Evolutionary conservation across 1,140 invertebrate genomes (phyloP), one percentile per base, ranked within the genome.

Genomic region (Thrips palmi): DNA sequence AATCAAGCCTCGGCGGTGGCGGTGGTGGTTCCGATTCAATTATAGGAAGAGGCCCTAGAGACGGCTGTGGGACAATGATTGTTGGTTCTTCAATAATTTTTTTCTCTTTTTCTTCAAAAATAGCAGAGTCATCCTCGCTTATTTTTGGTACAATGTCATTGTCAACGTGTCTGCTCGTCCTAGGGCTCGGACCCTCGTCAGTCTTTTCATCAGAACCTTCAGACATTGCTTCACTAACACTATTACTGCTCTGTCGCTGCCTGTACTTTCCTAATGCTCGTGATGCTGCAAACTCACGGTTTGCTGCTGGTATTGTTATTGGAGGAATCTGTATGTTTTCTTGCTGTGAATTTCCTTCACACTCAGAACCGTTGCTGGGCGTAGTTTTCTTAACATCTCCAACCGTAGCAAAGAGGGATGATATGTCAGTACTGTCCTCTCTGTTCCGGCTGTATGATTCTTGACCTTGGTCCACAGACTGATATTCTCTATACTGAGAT

Each of bases 231-330:
- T 52, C 48, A 30, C 54, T 48, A 25, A 32, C 42, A 25, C 33
- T 8, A 5, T 15, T 37, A 19, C 42, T 47, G 39, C 48, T 53
- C 49, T 82, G 79, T 45, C 77, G 62, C 49, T 82, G 67, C 34
- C 80, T 59, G 53, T 84, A 86, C 59, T 82, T 82, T 18, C 78
- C 79, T 24, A 86, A 56, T 2, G 80, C 80, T 49, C 80, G 58
- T 0, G 79, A 84, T 3, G 83, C 82, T 0, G 80, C 80, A 55
- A 85, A 86, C 56, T 86, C 79, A 68, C 80, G 70, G 34, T 71
- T 74, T 3, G 71, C 65, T 23, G 71, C 70, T 29, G 62, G 69
- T 37, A 67, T 57, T 22, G 60, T 57, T 10, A 69, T 67, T 6
- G 62, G 61, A 2, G 64, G 63, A 19, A 68, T 48, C 30, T 52